Conservation (phyloP, 2,113 vertebrate genomes). For the Dipodomys spectabilis region DNA sequence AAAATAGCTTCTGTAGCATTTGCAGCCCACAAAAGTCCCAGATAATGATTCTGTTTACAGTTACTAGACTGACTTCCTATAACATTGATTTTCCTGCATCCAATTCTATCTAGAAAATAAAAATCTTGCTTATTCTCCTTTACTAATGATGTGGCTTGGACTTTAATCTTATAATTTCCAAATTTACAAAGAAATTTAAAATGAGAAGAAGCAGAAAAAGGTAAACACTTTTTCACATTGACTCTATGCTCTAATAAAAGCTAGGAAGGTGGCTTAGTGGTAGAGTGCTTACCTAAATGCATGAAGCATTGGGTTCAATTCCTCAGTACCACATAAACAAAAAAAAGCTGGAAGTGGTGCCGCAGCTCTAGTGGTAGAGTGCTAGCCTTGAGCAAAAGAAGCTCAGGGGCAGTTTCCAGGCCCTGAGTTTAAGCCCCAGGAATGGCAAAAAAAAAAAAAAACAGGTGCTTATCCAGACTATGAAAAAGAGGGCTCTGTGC, state of each 20-base stretch:
- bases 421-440: too few relatives aligned
- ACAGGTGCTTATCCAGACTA: background rate
- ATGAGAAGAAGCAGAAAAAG: background rate
- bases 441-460: background rate
- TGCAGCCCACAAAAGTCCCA: background rate
- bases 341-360: too few relatives aligned
- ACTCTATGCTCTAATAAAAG: background rate
- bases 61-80: background rate
- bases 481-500: too few relatives aligned
- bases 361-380: too few relatives aligned
- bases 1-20: background rate
- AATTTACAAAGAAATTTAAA: conserved; percentile 53
- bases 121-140: background rate
- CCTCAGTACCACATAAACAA: too few relatives aligned
- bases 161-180: conserved; percentile 49
- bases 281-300: too few relatives aligned
- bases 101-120: background rate
- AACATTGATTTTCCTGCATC: background rate
- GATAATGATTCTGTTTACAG: too few relatives aligned
- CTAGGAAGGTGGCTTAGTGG: too few relatives aligned
- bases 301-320: too few relatives aligned
- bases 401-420: too few relatives aligned
- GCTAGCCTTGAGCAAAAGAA: too few relatives aligned
- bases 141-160: background rate
- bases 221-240: background rate